A percentile compares a stretch with the other conserved stretches of the same genome.
phyloP scores from a whole-genome alignment of 2,888 invertebrate genomes.

The Pristionchus fissidentatus region DNA sequence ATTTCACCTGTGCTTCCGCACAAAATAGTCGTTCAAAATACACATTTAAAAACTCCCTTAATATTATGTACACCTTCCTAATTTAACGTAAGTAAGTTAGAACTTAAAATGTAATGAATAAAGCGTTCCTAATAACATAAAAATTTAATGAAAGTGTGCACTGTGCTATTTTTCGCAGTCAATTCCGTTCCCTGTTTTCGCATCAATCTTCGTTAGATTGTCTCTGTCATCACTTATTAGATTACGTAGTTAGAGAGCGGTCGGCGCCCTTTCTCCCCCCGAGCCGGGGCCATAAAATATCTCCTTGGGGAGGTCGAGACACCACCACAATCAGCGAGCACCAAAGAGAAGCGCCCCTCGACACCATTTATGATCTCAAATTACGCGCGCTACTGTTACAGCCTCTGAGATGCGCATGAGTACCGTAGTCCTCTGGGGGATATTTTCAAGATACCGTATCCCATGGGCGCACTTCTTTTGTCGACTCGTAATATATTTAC shows the following conservation, averaged over 20 bases:
- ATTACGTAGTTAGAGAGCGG: slow-evolving; percentile 1
- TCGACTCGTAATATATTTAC: too few species aligned
- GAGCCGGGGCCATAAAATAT: background rate
- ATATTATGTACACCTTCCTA: too few species aligned
- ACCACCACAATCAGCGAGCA: slow-evolving; percentile 25
- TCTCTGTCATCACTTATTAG: slow-evolving; percentile 31
- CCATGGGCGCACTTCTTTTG: too few species aligned
- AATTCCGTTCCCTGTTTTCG: background rate
- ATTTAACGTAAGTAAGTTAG: too few species aligned
- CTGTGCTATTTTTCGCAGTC: background rate
- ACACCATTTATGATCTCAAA: slow-evolving; percentile 23
- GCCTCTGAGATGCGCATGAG: background rate
- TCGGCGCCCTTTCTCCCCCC: background rate
- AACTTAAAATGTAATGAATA: too few species aligned
- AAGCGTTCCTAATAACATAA: too few species aligned
- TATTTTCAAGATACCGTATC: too few species aligned
- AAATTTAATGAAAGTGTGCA: too few species aligned
- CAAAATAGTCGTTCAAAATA: too few species aligned
- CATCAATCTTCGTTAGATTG: slow-evolving; percentile 30
- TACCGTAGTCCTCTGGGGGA: background rate
- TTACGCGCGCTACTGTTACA: slow-evolving; percentile 28
- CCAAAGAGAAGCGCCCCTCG: slow-evolving; percentile 23
- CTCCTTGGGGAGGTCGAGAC: slow-evolving; percentile 22
- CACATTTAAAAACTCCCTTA: too few species aligned
- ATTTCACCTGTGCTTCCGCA: too few species aligned